Evolutionary conservation across 2,113 vertebrate species (phyloP).

Genomic region (Grammomys surdaster): DNA sequence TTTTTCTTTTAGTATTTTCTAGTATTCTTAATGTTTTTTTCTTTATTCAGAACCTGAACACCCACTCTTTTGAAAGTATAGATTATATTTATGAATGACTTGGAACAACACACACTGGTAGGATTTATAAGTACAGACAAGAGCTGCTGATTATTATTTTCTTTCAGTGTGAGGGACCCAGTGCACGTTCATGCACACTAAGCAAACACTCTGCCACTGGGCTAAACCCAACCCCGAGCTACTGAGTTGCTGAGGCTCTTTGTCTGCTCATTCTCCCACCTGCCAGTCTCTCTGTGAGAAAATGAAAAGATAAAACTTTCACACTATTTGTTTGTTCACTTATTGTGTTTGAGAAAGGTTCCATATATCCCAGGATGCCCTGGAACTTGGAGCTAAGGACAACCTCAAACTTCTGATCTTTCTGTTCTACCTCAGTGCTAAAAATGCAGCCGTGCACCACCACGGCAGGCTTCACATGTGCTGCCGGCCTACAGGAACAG

Average conservation of each 20-base stretch:
- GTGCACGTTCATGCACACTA: background rate
- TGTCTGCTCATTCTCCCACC: background rate
- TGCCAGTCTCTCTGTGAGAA: background rate
- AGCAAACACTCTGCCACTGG: background rate
- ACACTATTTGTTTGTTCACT: background rate
- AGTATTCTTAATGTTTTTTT: background rate
- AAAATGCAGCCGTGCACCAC: background rate
- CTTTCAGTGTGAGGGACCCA: background rate
- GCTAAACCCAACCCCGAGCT: background rate
- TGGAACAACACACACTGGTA: background rate
- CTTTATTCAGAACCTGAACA: background rate
- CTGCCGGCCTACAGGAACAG: background rate
- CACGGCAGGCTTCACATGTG: background rate
- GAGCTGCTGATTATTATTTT: background rate
- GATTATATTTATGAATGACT: background rate
- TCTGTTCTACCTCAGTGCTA: background rate
- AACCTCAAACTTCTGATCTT: background rate
- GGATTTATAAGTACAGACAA: background rate
- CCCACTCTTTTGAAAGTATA: background rate
- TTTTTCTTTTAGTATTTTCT: background rate
- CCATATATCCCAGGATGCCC: background rate
- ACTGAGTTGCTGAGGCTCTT: background rate
- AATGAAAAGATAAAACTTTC: background rate
- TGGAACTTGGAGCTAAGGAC: background rate
- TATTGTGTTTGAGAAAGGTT: background rate